Base-by-base conservation (phyloP, 2,797 vertebrate genomes). In the Distichodus sexfasciatus region DNA sequence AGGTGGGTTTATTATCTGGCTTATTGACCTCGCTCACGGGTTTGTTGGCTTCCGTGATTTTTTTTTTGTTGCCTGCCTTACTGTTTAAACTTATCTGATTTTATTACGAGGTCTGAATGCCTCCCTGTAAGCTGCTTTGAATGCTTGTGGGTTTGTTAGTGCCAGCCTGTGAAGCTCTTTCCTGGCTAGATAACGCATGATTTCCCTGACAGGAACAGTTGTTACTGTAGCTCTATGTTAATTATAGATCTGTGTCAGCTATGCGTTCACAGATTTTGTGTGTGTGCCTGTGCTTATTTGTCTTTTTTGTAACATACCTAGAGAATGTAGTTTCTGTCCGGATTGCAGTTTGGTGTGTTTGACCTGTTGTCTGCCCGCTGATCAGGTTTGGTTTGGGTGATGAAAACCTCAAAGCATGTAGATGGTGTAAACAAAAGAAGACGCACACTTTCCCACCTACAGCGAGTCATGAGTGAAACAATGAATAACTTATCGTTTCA, bases 271-370 rank as follows among this genome's bases (percentile, higher is more conserved):
- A n/a, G n/a, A n/a, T n/a, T 51, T 26, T 48, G 0, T 10, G 15
- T 21, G 15, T 10, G 53, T 29, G 7, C 23, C 31, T 69, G 17
- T 55, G 1, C 46, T 1, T 14, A 35, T 11, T 4, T 17, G 15
- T 15, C 63, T 44, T 66, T n/a, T n/a, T n/a, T n/a, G n/a, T 51
- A 33, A 5, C 15, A 44, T 54, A n/a, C 53, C 29, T 55, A 44
- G 14, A 41, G 19, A 75, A 81, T 83, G 80, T 44, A 28, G 83
- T 67, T 33, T 58, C 61, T 59, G 29, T 51, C 47, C 53, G 85
- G 90, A 93, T 90, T 92, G 91, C 65, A 61, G 89, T 76, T 41
- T 10, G 82, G 84, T 82, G 77, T 81, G 90, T 92, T 86, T 83
- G 86, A 89, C 91, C 81, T 82, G 90, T 92, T 91, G 82, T 72